These are phyloP conservation scores for Mesocricetus auratus DNA, from an alignment of 2,113 vertebrate genomes.

Conservation along the genomic window DNA sequence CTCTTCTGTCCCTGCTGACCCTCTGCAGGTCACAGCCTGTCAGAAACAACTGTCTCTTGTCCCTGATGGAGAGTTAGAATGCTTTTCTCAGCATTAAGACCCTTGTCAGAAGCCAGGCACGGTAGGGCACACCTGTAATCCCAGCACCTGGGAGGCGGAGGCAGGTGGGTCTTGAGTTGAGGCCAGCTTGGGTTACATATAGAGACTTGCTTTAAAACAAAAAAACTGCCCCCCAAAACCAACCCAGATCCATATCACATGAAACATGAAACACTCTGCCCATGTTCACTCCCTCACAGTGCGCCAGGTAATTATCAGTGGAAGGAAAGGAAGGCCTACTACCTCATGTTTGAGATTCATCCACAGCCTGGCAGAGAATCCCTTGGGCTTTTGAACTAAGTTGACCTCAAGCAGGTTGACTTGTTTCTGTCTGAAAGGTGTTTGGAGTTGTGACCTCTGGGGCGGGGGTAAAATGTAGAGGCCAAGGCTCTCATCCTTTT, in stretches of 20 bases:
- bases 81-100: not conserved
- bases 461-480: not conserved
- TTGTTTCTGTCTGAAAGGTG: not conserved
- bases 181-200: too few relatives aligned
- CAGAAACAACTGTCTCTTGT: not conserved
- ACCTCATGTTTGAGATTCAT: not conserved
- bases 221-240: not conserved
- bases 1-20: too few relatives aligned
- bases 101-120: not conserved
- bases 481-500: not conserved
- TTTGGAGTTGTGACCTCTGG: not conserved
- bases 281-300: fast-evolving
- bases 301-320: fast-evolving
- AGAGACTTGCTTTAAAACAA: not conserved
- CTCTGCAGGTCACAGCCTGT: not conserved
- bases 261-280: not conserved
- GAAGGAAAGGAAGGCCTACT: not conserved
- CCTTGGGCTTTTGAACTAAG: not conserved
- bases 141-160: not conserved
- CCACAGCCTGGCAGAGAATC: not conserved
- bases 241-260: not conserved
- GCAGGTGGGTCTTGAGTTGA: not conserved
- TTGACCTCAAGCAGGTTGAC: not conserved
- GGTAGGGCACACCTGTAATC: not conserved
- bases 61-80: fast-evolving